A percentile compares a stretch with the other conserved stretches of the same genome.
These are phyloP conservation scores for Eilema sororculum DNA, from an alignment of 2,888 invertebrate genomes.

Conservation along the genomic window DNA sequence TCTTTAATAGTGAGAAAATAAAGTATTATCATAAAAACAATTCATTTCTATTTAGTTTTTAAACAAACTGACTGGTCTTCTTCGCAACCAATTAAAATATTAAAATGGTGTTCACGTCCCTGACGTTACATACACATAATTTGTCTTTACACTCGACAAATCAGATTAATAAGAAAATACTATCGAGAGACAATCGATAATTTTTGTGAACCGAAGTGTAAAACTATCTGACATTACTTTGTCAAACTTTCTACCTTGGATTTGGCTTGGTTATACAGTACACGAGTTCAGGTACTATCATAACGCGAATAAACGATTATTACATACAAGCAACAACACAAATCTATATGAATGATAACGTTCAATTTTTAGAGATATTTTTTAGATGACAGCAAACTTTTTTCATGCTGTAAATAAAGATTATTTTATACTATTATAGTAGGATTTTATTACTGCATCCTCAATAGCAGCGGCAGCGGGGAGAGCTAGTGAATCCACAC, in stretches of 20 bases:
- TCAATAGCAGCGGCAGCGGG: background rate
- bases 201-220: too few relatives aligned
- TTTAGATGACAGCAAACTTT: background rate
- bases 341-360: background rate
- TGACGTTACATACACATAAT: too few relatives aligned
- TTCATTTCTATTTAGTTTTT: too few relatives aligned
- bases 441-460: background rate
- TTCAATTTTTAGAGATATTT: background rate
- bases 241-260: background rate
- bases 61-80: too few relatives aligned
- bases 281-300: background rate
- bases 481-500: too few relatives aligned
- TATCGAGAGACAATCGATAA: too few relatives aligned
- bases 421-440: background rate
- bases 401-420: background rate
- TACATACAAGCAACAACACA: background rate
- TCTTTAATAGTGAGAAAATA: too few relatives aligned
- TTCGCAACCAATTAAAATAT: too few relatives aligned
- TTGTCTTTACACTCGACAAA: too few relatives aligned
- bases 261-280: background rate
- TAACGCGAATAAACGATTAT: background rate
- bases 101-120: too few relatives aligned
- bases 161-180: too few relatives aligned
- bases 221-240: background rate
- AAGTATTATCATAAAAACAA: too few relatives aligned